These are phyloP conservation scores for Rhabdomys pumilio DNA, from an alignment of 2,797 vertebrate species.

Conservation along the genomic window DNA sequence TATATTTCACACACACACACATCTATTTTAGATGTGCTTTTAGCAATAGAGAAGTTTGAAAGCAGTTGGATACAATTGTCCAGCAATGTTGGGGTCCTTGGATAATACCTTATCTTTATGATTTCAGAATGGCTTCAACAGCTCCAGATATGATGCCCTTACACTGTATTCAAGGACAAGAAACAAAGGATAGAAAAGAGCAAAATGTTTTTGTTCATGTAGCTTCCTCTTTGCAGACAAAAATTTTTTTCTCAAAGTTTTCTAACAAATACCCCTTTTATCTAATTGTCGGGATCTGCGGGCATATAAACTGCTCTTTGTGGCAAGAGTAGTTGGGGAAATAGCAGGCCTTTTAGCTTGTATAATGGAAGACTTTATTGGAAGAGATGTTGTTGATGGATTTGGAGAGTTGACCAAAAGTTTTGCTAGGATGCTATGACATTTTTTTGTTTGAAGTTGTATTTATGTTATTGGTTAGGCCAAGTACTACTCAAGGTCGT, in stretches of 20 bases:
- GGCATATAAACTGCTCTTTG: background rate
- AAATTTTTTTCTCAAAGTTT: constrained; percentile 36
- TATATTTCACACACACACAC: background rate
- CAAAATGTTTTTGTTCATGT: constrained; percentile 27
- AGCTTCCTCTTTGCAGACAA: constrained; percentile 1
- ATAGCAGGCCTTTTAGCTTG: constrained; percentile 5
- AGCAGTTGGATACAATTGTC: background rate
- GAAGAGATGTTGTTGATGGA: background rate
- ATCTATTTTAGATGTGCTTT: constrained; percentile 18
- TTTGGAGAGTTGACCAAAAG: constrained; percentile 16
- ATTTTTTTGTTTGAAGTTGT: background rate
- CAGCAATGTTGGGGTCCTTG: background rate
- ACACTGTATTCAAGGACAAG: constrained; percentile 10
- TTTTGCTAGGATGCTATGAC: background rate
- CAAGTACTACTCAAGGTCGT: background rate
- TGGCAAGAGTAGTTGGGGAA: background rate
- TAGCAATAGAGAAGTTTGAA: constrained; percentile 17
- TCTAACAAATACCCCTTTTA: constrained; percentile 31
- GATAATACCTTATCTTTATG: background rate
- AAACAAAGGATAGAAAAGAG: background rate
- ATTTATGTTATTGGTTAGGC: background rate
- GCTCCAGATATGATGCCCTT: background rate
- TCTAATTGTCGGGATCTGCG: constrained; percentile 9
- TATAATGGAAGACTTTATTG: background rate
- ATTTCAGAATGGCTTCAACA: constrained; percentile 46